phyloP scores from a whole-genome alignment of 1,140 invertebrate genomes.

The Asbolus verrucosus region DNA sequence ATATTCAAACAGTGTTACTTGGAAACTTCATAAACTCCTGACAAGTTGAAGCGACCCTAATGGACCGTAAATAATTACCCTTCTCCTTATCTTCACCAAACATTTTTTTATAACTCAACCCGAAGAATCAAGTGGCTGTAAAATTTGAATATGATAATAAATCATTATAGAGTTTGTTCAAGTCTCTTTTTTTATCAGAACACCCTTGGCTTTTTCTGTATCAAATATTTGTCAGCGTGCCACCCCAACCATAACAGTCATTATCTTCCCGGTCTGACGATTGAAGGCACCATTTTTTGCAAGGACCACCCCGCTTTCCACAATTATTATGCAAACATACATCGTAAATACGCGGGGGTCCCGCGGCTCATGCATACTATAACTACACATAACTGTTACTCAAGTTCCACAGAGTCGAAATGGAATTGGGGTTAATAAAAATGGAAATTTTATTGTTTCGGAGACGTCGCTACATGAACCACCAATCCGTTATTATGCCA shows the following conservation, averaged over 20 bases:
- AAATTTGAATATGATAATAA: slow-evolving; percentile 28
- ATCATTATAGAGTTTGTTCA: slow-evolving; percentile 4
- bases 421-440: slow-evolving; percentile 20
- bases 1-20: background rate
- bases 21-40: slow-evolving; percentile 1
- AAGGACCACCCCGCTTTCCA: background rate
- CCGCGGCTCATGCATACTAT: slow-evolving; percentile 11
- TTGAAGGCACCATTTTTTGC: background rate
- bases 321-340: slow-evolving; percentile 24
- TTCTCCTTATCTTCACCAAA: slow-evolving; percentile 11
- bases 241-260: background rate
- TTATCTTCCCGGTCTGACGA: background rate
- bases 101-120: slow-evolving; percentile 1
- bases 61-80: slow-evolving; percentile 36
- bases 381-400: background rate
- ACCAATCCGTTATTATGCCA: background rate
- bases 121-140: slow-evolving; percentile 4
- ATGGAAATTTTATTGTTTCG: slow-evolving; percentile 33
- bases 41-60: slow-evolving; percentile 6
- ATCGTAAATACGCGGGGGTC: background rate
- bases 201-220: slow-evolving; percentile 1
- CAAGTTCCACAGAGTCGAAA: background rate
- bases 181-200: background rate
- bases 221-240: slow-evolving; percentile 16
- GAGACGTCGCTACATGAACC: background rate